Evolutionary conservation across 2,113 vertebrate genomes (phyloP), one percentile per base, ranked within the genome.

Genomic region (Sinosuthora webbiana): DNA sequence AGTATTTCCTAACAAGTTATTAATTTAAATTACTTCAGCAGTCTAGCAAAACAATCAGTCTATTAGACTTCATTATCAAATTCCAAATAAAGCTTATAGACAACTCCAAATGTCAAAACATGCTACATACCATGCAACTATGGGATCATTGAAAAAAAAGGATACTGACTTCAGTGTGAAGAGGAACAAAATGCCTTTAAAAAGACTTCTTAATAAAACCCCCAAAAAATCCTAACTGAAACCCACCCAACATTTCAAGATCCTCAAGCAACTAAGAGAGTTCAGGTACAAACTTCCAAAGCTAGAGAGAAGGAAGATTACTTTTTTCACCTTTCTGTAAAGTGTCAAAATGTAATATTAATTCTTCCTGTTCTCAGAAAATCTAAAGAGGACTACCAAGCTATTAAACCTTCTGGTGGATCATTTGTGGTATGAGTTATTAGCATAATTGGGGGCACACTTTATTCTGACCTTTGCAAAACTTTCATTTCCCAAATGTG

Each of bases 361-460:
- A 87, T 95, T 93, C 77, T 89, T 94, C 39, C 50, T 4, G 37
- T 55, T 84, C 62, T 90, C 80, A 96, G 89, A 73, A 93, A 97
- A 87, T 71, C 59, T 75, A 91, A 91, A 90, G 95, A 97, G 89
- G 83, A 90, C 92, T 97, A 97, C 69, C 88, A 98, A 98, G 97
- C 97, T 97, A 97, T 98, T 98, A 98, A 98, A 96, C 95, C 82
- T 98, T 97, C 97, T 92, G 90, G 97, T 97, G 97, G 97, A 97
- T 97, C 98, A 98, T 98, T 98, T 98, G 96, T 98, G 98, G 97
- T 98, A 98, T 97, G 98, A 98, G 97, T 98, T 98, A 98, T 98
- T 98, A 98, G 98, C 98, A 97, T 99, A 99, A 99, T 99, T 99
- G 98, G 98, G 98, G 98, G 98, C 98, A 98, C 98, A 98, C 96